These are phyloP conservation scores for Halocynthia aurantium DNA, from an alignment of 23 tunicate genomes.

Conservation along the genomic window DNA sequence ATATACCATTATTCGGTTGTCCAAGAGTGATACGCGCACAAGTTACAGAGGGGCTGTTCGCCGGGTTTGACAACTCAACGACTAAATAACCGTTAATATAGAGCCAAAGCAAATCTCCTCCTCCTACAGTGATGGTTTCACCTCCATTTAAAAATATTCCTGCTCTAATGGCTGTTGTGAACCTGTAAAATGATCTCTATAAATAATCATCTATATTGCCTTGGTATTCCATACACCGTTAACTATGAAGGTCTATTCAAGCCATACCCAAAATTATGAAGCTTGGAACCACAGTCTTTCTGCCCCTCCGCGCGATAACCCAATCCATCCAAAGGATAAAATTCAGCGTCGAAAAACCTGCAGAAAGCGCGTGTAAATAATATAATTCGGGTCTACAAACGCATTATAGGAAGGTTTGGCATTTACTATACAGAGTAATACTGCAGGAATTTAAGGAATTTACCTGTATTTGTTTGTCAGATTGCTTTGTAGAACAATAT, in stretches of 20 bases:
- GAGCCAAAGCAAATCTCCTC: constrained; percentile 38
- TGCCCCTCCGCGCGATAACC: constrained; percentile 28
- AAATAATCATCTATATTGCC: too few relatives aligned
- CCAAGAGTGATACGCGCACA: constrained; percentile 14
- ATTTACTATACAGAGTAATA: not conserved
- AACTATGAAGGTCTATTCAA: not conserved
- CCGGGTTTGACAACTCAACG: constrained; percentile 13
- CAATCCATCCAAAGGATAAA: constrained; percentile 33
- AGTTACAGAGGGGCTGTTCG: not conserved
- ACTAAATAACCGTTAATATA: constrained; percentile 22
- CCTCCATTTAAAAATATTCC: constrained; percentile 21
- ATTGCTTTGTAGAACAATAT: constrained; percentile 19
- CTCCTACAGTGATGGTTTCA: constrained; percentile 16
- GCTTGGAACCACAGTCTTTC: constrained; percentile 11
- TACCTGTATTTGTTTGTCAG: not conserved
- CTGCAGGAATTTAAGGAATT: too few relatives aligned
- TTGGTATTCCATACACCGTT: too few relatives aligned
- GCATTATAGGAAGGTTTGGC: too few relatives aligned
- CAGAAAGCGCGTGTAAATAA: not conserved
- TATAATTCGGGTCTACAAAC: not conserved
- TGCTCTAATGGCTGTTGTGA: constrained; percentile 23
- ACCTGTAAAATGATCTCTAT: constrained; percentile 1
- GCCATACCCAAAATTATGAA: constrained; percentile 29
- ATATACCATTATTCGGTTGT: constrained; percentile 7
- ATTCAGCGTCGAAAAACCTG: constrained; percentile 21